A percentile compares a stretch with the other conserved stretches of the same genome.
These are phyloP conservation scores for Eucera pruinosa DNA, from an alignment of 2,888 invertebrate species.

Conservation along the genomic window DNA sequence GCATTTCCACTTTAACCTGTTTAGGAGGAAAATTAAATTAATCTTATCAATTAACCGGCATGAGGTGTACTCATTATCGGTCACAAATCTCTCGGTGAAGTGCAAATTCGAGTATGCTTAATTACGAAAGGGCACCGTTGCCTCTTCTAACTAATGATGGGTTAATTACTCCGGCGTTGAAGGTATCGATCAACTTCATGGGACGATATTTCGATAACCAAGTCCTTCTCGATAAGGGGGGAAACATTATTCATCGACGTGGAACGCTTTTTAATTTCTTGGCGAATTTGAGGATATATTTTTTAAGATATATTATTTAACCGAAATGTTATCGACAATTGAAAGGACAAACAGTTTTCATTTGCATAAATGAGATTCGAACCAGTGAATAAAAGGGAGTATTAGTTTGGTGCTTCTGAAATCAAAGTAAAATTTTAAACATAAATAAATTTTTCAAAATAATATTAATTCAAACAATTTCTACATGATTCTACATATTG, in stretches of 20 bases:
- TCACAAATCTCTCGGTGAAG: conserved; percentile 1
- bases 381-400: too few species aligned
- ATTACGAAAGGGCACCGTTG: conserved; percentile 15
- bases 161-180: conserved; percentile 8
- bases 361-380: neutral
- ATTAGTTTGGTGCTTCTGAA: too few species aligned
- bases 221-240: neutral
- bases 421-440: too few species aligned
- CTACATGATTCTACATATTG: too few species aligned
- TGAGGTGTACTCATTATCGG: conserved; percentile 5
- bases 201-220: neutral
- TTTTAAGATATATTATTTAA: neutral
- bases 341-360: neutral
- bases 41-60: conserved; percentile 15
- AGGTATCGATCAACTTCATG: neutral
- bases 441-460: too few species aligned
- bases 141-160: conserved; percentile 14
- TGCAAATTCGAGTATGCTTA: conserved; percentile 31
- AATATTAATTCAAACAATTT: too few species aligned
- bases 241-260: neutral
- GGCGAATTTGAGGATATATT: neutral
- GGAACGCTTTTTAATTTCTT: neutral
- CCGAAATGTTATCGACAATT: conserved; percentile 5
- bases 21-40: conserved; percentile 18
- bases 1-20: conserved; percentile 9